Base-by-base conservation (phyloP, 2,113 vertebrate genomes). In the Oplegnathus fasciatus region DNA sequence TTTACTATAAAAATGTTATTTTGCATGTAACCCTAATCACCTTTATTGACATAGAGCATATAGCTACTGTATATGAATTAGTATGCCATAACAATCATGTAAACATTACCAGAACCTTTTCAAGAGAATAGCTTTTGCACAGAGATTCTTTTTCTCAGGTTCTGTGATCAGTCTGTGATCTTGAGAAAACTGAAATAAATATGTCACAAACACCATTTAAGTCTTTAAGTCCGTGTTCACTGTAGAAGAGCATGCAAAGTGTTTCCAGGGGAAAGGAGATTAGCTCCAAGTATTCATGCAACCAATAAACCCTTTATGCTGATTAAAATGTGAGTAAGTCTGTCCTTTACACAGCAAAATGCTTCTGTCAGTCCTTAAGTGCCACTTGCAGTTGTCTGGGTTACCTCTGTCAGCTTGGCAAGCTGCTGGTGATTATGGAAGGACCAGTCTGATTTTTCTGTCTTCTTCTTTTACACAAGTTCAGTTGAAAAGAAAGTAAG, bases 331-430 rank as follows among this genome's bases (percentile, higher is more conserved):
- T 75, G 52, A 64, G 60, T 7, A 24, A 18, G 42, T 75, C 20
- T 62, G 44, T 76, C 46, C 37, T 55, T 77, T 55, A 30, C 37
- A 30, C 11, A 44, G 34, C 17, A 66, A 55, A 76, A 54, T 76
- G 74, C 60, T 52, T 42, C 61, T 40, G 48, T 77, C 62, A 66
- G n/a, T 55, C 65, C 32, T 52, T 37, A 64, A 76, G 60, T 65
- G 61, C 46, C n/a, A 55, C 61, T 77, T 54, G 62, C 64, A 44
- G 37, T 55, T 58, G 64, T 44, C 32, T 44, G 34, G 2, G 62
- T 26, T 66, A 44, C 37, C 64, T 78, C 34, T 24, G 62, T 22
- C 28, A 66, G n/a, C 28, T 46, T 46, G 76, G 52, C 75, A 26
- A 32, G 48, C 48, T 78, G 60, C 28, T 52, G 30, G 15, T 52